These are phyloP conservation scores for Zelostemma sp. DNA, from an alignment of 1,140 invertebrate species.

Conservation along the genomic window DNA sequence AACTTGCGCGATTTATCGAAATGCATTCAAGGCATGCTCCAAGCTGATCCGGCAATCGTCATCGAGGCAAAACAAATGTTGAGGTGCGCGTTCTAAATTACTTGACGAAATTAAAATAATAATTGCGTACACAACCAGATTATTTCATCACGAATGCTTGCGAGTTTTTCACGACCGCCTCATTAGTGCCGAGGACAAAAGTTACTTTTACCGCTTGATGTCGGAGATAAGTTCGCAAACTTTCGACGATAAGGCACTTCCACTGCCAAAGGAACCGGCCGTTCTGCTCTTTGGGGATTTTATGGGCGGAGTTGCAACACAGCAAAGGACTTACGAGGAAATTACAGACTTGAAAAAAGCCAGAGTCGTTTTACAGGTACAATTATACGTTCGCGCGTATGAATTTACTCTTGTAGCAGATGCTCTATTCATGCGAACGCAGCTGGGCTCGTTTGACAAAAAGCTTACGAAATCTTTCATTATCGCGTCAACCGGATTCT, in stretches of 20 bases:
- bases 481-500: too few relatives aligned
- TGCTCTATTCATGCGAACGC: too few relatives aligned
- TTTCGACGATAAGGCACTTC: conserved; percentile 76
- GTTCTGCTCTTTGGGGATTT: conserved; percentile 89
- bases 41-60: conserved; percentile 77
- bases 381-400: conserved; percentile 6
- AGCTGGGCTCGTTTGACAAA: too few relatives aligned
- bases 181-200: conserved; percentile 83
- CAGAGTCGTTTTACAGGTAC: conserved; percentile 76
- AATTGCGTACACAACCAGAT: conserved; percentile 62
- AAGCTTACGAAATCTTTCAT: too few relatives aligned
- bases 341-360: conserved; percentile 82
- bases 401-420: too few relatives aligned
- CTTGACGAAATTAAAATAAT: too few relatives aligned
- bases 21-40: conserved; percentile 87
- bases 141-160: conserved; percentile 92
- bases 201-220: conserved; percentile 82
- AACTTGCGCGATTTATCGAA: conserved; percentile 92
- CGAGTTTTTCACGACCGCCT: conserved; percentile 93
- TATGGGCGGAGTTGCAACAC: conserved; percentile 79
- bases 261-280: conserved; percentile 77
- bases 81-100: conserved; percentile 59
- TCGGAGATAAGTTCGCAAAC: conserved; percentile 73
- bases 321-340: conserved; percentile 88
- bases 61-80: conserved; percentile 76